Percentiles rank a stretch among this genome's conserved stretches.
Conservation (phyloP, 2,888 invertebrate genomes). For the Oasisia sp. region DNA sequence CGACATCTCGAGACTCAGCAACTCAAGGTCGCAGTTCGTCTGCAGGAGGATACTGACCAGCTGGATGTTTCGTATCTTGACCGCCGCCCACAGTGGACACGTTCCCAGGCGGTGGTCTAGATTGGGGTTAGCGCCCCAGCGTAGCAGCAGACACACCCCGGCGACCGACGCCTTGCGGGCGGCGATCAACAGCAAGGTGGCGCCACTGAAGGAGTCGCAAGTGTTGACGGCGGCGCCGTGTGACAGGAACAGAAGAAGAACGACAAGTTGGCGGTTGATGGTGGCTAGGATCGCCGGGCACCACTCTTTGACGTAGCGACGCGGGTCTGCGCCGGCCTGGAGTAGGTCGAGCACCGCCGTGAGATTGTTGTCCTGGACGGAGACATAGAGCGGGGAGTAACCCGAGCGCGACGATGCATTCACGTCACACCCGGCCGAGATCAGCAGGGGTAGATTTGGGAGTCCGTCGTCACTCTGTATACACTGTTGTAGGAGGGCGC, state of each 20-base stretch:
- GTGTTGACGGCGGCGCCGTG: conserved; percentile 30
- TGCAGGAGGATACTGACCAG: conserved; percentile 28
- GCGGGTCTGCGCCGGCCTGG: conserved; percentile 28
- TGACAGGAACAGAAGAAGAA: conserved; percentile 26
- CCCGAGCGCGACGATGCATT: conserved; percentile 20
- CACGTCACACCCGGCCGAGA: conserved; percentile 30
- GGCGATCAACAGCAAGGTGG: conserved; percentile 29
- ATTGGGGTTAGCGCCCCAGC: conserved; percentile 31
- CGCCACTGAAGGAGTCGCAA: conserved; percentile 24
- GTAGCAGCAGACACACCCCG: conserved; percentile 28
- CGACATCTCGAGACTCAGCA: conserved; percentile 27
- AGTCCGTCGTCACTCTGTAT: background rate
- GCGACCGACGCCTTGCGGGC: conserved; percentile 26
- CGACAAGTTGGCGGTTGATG: conserved; percentile 20
- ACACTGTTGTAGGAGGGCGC: conserved; percentile 3
- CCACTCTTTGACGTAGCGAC: conserved; percentile 18
- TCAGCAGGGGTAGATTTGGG: conserved; percentile 22
- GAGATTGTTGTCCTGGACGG: conserved; percentile 25
- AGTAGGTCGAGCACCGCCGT: conserved; percentile 31
- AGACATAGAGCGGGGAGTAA: conserved; percentile 26
- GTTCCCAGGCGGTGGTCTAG: conserved; percentile 32
- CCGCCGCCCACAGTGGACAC: conserved; percentile 37
- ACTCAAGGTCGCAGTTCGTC: conserved; percentile 32
- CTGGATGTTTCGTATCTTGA: conserved; percentile 24
- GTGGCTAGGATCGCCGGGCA: background rate